phyloP scores from a whole-genome alignment of 2,888 invertebrate species.

The Limnephilus rhombicus region DNA sequence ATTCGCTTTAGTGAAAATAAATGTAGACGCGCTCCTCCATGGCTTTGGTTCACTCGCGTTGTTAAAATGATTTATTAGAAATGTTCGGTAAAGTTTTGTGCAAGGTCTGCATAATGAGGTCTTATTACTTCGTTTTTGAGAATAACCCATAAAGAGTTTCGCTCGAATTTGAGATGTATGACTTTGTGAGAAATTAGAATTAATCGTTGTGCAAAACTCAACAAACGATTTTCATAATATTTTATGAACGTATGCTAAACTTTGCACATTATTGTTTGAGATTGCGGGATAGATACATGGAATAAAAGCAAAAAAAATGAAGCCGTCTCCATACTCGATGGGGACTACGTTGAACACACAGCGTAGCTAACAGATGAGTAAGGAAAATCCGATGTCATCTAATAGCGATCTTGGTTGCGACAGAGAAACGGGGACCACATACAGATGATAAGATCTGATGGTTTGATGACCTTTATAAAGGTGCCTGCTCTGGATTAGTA shows the following conservation, averaged over 20 bases:
- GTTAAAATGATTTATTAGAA: constrained; percentile 39
- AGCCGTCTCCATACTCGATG: too few species aligned
- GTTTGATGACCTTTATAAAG: too few species aligned
- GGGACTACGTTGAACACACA: too few species aligned
- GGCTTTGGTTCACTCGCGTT: background rate
- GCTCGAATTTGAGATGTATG: background rate
- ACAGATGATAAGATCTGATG: too few species aligned
- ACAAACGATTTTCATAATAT: background rate
- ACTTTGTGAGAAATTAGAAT: background rate
- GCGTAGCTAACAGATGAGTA: too few species aligned
- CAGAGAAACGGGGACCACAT: too few species aligned
- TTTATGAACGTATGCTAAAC: background rate
- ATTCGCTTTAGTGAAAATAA: constrained; percentile 31
- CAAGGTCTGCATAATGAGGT: constrained; percentile 10
- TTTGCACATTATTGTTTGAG: background rate
- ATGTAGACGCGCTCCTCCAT: background rate
- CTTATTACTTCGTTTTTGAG: background rate
- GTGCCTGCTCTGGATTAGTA: too few species aligned
- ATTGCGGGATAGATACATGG: background rate
- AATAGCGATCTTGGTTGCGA: too few species aligned
- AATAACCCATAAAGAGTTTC: background rate
- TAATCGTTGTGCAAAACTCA: background rate
- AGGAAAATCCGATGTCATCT: too few species aligned
- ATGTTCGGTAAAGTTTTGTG: constrained; percentile 16
- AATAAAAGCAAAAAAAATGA: background rate